phyloP scores from a whole-genome alignment of 2,113 vertebrate genomes.

The Lagopus leucura region DNA sequence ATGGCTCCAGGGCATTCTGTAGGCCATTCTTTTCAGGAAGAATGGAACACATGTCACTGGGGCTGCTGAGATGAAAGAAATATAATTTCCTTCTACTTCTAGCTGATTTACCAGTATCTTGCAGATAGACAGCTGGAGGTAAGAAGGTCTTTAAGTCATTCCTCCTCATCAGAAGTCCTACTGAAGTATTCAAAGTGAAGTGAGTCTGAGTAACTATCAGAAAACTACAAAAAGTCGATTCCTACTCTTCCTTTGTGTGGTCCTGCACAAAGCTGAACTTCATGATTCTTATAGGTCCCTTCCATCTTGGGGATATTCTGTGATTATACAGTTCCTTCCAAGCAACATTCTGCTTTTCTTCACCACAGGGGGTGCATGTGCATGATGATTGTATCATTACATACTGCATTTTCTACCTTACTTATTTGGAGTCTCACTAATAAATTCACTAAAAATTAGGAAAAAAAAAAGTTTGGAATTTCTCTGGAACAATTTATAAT shows the following conservation, averaged over 20 bases:
- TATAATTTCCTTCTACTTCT: neutral
- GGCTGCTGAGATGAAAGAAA: neutral
- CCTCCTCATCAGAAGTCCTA: neutral
- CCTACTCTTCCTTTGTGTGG: neutral
- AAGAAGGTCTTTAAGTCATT: neutral
- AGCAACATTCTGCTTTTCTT: neutral
- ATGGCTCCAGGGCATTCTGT: neutral
- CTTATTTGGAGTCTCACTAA: neutral
- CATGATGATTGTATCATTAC: neutral
- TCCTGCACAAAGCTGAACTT: no score
- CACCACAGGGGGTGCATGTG: neutral
- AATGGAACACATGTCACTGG: accelerated
- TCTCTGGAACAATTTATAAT: neutral
- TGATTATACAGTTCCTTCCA: neutral
- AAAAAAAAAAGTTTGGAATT: neutral
- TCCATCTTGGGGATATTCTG: no score
- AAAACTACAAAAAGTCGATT: neutral
- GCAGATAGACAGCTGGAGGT: neutral
- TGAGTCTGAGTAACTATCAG: neutral
- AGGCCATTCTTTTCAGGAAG: neutral
- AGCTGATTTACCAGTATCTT: neutral
- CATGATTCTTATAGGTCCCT: no score
- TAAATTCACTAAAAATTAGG: neutral
- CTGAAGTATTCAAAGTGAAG: neutral
- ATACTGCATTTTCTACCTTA: neutral